A percentile compares a stretch with the other conserved stretches of the same genome.
These are phyloP conservation scores for Tortrix viridana DNA, from an alignment of 2,888 invertebrate species.

Conservation along the genomic window DNA sequence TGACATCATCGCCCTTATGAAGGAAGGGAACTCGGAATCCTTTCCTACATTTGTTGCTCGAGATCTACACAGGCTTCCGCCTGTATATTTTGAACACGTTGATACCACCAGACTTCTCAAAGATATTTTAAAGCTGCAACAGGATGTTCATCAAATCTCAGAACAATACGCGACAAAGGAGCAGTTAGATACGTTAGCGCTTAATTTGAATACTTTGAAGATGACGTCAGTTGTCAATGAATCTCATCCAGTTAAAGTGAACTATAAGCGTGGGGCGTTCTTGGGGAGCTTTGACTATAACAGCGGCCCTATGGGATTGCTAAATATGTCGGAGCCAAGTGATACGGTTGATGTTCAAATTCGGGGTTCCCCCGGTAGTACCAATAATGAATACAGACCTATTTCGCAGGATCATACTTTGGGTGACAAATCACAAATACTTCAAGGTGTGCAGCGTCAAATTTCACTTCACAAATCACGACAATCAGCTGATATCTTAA, in stretches of 20 bases:
- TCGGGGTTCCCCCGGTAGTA: no score
- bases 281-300: neutral
- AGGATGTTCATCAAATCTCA: slow-evolving; percentile 27
- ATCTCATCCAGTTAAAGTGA: neutral
- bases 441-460: no score
- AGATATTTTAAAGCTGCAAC: slow-evolving; percentile 30
- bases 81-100: slow-evolving; percentile 40
- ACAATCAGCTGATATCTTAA: no score
- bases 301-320: neutral
- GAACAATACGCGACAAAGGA: slow-evolving; percentile 28
- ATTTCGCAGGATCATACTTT: no score
- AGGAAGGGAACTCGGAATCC: slow-evolving; percentile 37
- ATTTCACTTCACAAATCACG: no score
- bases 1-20: slow-evolving; percentile 39
- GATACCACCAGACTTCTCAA: slow-evolving; percentile 36
- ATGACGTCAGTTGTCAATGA: no score
- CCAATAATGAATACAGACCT: no score
- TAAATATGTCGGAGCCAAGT: no score
- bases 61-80: slow-evolving; percentile 39
- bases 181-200: slow-evolving; percentile 20
- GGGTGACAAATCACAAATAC: no score
- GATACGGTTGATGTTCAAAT: no score
- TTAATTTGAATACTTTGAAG: no score
- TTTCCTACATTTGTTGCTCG: slow-evolving; percentile 38
- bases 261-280: neutral